Evolutionary conservation across 2,113 vertebrate genomes (phyloP), one percentile per base, ranked within the genome.

Genomic region (Perognathus longimembris): DNA sequence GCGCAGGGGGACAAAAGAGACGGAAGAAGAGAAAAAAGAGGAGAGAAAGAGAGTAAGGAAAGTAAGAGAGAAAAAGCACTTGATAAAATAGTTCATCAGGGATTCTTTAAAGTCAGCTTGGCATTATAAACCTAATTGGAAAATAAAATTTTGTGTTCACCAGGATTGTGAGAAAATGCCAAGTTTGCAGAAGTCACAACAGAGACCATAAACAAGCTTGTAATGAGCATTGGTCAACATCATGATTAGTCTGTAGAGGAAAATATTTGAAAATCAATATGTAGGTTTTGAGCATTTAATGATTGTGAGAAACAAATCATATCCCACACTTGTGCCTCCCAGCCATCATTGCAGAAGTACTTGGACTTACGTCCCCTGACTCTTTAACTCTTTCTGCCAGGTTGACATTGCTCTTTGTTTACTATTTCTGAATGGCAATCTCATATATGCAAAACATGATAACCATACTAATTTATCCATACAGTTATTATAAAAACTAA

Each of bases 131-230:
- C 24, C 20, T 45, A 77, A 77, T 14, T 28, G 7, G 85, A 75
- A 71, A 90, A 24, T 45, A 64, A 1, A 42, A 64, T 70, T 59
- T 30, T 73, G 14, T 85, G 85, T 74, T 64, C 36, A 54, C 22
- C 64, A 95, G 67, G 42, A 50, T 20, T 26, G 79, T 91, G 36
- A 30, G 12, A 64, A 82, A 81, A 85, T 80, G 1, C 34, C 57
- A 57, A 12, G 3, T 80, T 69, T 61, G 83, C 67, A 85, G 71
- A 94, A 67, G 66, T 97, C 32, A 83, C 11, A 40, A 26, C 3
- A 94, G 24, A 85, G 70, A 59, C 4, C 4, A 54, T 54, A 54
- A 54, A 15, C 50, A 54, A 24, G 11, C 24, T 81, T 42, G 70
- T 70, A 81, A 87, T 87, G 40, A 45, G 28, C 5, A 38, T 21